These are phyloP conservation scores for Dasysyrphus tricinctus DNA, from an alignment of 2,888 invertebrate genomes.

Conservation along the genomic window DNA sequence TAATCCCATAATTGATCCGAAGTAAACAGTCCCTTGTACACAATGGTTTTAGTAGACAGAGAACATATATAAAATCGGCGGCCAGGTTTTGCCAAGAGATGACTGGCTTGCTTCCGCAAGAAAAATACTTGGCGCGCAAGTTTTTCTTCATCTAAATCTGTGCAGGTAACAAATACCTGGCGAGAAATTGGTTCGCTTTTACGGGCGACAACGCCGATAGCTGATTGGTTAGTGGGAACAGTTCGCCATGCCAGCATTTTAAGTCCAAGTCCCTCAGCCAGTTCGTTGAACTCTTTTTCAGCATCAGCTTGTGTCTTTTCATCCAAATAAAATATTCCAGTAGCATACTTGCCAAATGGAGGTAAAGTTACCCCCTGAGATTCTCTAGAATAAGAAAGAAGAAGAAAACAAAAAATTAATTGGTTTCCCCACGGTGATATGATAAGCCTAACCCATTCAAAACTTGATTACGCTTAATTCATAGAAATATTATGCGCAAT, in stretches of 20 bases:
- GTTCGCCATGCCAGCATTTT: constrained; percentile 96
- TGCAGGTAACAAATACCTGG: constrained; percentile 93
- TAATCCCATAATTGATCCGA: constrained; percentile 95
- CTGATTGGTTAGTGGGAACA: constrained; percentile 93
- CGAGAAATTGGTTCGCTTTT: constrained; percentile 98
- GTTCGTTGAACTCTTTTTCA: constrained; percentile 91
- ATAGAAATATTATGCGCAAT: constrained; percentile 1
- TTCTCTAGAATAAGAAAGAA: constrained; percentile 85
- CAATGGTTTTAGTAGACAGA: constrained; percentile 93
- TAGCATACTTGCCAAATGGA: constrained; percentile 95
- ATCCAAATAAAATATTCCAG: constrained; percentile 97
- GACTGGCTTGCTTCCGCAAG: constrained; percentile 96
- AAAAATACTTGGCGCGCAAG: constrained; percentile 91
- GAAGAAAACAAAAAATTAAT: not conserved
- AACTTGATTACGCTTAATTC: not conserved
- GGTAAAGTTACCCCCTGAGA: constrained; percentile 93
- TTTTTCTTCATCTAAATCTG: constrained; percentile 81
- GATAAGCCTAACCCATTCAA: constrained; percentile 17
- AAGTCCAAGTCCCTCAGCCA: constrained; percentile 92
- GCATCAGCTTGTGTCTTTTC: constrained; percentile 91
- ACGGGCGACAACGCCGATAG: constrained; percentile 95
- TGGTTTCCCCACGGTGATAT: not conserved
- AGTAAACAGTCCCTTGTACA: constrained; percentile 99
- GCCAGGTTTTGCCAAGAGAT: constrained; percentile 92
- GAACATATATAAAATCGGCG: constrained; percentile 98